Conservation (phyloP, 1,140 invertebrate species). For the Medauroidea extradentata region DNA sequence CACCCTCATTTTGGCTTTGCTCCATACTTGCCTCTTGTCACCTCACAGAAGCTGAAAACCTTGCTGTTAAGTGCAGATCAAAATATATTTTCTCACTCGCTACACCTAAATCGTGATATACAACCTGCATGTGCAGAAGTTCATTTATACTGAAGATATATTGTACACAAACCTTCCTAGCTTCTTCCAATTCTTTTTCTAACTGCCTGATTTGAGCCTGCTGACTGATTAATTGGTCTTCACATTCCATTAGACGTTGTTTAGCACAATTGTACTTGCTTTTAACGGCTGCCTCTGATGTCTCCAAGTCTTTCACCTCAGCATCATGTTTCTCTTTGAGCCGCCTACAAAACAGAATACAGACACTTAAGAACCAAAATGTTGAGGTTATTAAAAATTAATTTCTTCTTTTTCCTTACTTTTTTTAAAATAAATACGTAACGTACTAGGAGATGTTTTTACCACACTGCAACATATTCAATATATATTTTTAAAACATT, state of each 20-base stretch:
- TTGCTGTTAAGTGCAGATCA: constrained; percentile 3
- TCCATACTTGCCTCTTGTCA: too few species aligned
- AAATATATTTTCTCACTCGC: neutral
- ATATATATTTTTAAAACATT: too few species aligned
- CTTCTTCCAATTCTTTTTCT: constrained; percentile 49
- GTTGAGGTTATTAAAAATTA: too few species aligned
- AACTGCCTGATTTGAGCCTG: constrained; percentile 45
- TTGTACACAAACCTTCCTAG: constrained; percentile 44
- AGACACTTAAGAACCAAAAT: too few species aligned
- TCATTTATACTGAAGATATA: too few species aligned
- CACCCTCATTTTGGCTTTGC: too few species aligned
- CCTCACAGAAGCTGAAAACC: constrained; percentile 14
- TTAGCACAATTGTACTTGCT: constrained; percentile 55
- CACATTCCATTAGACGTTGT: constrained; percentile 49
- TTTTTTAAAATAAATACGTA: too few species aligned
- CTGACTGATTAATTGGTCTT: constrained; percentile 51
- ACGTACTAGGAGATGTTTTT: too few species aligned
- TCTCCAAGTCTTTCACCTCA: constrained; percentile 59
- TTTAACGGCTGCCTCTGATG: constrained; percentile 46
- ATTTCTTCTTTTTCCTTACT: too few species aligned
- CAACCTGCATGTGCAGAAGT: neutral
- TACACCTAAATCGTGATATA: neutral
- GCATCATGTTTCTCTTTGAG: constrained; percentile 68
- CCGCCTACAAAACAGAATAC: constrained; percentile 51
- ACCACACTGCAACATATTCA: too few species aligned